Evolutionary conservation across 1,140 invertebrate species (phyloP).

Genomic region (Philopotamus ludificatus): DNA sequence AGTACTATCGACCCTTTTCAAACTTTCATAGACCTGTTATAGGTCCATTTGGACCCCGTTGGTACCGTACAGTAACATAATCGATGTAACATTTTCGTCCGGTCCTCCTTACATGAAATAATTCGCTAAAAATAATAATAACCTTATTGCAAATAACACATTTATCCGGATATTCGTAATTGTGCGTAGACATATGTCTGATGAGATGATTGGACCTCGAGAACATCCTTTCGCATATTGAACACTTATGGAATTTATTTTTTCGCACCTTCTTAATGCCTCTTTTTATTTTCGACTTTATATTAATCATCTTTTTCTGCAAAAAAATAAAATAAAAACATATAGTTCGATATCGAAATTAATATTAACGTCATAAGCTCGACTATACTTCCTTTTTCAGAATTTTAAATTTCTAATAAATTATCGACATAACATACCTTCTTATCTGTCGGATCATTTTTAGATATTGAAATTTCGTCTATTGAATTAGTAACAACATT

Average conservation of each 20-base stretch:
- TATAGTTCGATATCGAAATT: no score
- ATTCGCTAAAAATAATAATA: slow-evolving; percentile 4
- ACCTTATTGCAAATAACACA: slow-evolving; percentile 36
- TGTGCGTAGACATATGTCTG: slow-evolving; percentile 36
- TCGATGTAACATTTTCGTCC: no score
- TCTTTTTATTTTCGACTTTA: slow-evolving; percentile 8
- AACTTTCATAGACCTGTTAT: no score
- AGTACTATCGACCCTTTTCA: no score
- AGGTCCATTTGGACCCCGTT: no score
- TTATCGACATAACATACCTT: not conserved
- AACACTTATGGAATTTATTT: slow-evolving; percentile 37
- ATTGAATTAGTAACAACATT: not conserved
- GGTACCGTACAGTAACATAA: not conserved
- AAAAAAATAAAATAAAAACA: no score
- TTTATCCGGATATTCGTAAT: slow-evolving; percentile 35
- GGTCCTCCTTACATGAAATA: no score
- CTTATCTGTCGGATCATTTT: not conserved
- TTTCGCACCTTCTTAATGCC: slow-evolving; percentile 27
- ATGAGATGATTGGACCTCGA: slow-evolving; percentile 38
- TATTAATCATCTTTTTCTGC: not conserved
- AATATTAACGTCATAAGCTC: no score
- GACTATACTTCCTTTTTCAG: no score
- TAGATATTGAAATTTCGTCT: not conserved
- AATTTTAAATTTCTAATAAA: no score
- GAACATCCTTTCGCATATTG: slow-evolving; percentile 32